A percentile compares a stretch with the other conserved stretches of the same genome.
phyloP scores from a whole-genome alignment of 2,888 invertebrate species.

The Holacanthella duospinosa region DNA sequence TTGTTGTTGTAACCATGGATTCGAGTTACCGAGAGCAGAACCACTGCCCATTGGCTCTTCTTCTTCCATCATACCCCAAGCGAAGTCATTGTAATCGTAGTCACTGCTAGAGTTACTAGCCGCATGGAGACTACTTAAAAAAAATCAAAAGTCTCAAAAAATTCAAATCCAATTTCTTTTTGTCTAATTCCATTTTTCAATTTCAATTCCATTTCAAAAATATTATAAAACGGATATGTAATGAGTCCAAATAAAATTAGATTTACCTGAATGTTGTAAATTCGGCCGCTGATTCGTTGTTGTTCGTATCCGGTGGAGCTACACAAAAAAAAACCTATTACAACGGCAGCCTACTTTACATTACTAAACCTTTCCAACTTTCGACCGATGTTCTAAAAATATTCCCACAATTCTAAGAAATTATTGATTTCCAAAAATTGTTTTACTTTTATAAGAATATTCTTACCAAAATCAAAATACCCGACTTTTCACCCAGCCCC shows the following conservation, averaged over 20 bases:
- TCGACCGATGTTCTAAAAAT: no score
- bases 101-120: not conserved
- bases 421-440: no score
- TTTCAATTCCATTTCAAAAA: no score
- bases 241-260: not conserved
- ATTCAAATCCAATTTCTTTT: no score
- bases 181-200: no score
- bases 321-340: not conserved
- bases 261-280: not conserved
- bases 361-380: no score
- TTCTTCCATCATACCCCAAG: slow-evolving; percentile 1
- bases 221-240: no score
- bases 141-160: not conserved
- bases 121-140: not conserved
- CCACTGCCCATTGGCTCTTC: not conserved
- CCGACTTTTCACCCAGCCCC: no score
- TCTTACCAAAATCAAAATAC: no score
- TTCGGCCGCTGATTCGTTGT: slow-evolving; percentile 2
- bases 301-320: slow-evolving; percentile 3
- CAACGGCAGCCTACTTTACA: not conserved
- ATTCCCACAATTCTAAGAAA: not conserved
- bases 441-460: no score
- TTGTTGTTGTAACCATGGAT: slow-evolving; percentile 9
- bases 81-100: slow-evolving; percentile 1
- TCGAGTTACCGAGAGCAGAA: not conserved